phyloP scores from a whole-genome alignment of 2,888 invertebrate genomes.

The Hedya salicella region DNA sequence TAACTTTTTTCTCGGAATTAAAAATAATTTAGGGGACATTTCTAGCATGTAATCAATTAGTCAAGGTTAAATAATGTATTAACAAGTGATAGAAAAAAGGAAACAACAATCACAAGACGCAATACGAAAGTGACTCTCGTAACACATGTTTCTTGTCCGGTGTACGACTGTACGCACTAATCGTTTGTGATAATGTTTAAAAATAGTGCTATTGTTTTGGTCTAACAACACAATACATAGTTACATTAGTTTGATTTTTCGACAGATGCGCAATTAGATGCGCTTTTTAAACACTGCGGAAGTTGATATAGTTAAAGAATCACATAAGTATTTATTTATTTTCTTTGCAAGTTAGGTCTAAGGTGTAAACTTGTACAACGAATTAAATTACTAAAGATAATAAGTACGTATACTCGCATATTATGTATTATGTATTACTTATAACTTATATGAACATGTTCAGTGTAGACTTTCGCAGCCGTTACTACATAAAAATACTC shows the following conservation, averaged over 20 bases:
- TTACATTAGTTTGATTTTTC: not conserved
- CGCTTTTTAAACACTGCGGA: slow-evolving; percentile 8
- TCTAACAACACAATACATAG: not conserved
- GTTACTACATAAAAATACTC: too few relatives aligned
- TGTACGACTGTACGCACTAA: slow-evolving; percentile 17
- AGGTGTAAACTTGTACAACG: too few relatives aligned
- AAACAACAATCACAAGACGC: not conserved
- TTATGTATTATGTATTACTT: too few relatives aligned
- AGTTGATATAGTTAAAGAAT: not conserved
- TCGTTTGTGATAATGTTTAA: slow-evolving; percentile 4
- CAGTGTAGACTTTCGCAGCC: too few relatives aligned
- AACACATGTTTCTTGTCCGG: slow-evolving; percentile 18
- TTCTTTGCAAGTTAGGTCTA: too few relatives aligned
- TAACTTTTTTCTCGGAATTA: too few relatives aligned
- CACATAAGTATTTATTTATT: not conserved
- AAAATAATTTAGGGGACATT: too few relatives aligned
- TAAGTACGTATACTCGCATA: too few relatives aligned
- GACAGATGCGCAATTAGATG: slow-evolving; percentile 28
- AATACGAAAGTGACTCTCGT: not conserved
- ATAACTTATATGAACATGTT: too few relatives aligned
- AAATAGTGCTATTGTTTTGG: slow-evolving; percentile 5
- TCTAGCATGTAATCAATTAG: too few relatives aligned
- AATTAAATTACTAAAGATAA: too few relatives aligned
- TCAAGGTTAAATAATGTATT: not conserved
- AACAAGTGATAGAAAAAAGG: not conserved